These are phyloP conservation scores for Slavum lentiscoides DNA, from an alignment of 2,888 invertebrate genomes.

Conservation along the genomic window DNA sequence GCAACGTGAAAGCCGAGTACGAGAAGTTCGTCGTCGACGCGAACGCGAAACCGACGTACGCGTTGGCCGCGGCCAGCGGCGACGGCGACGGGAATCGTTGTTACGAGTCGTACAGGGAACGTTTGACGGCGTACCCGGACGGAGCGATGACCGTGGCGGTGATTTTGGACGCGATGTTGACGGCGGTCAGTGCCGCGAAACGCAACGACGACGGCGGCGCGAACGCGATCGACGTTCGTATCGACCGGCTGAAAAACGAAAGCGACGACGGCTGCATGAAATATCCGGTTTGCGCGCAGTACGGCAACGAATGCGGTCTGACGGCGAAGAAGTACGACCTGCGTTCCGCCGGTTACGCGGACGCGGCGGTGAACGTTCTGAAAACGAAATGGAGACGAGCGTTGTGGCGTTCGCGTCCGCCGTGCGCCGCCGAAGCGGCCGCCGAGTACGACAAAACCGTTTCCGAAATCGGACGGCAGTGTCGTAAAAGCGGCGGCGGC, in stretches of 20 bases:
- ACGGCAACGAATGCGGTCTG: constrained; percentile 17
- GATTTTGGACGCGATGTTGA: constrained; percentile 14
- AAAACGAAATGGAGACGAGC: not conserved
- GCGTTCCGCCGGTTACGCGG: not conserved
- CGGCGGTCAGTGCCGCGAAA: not conserved
- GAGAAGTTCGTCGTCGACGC: not conserved
- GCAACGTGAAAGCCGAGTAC: not conserved
- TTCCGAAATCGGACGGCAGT: not conserved
- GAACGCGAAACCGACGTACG: not conserved
- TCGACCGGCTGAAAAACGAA: not conserved
- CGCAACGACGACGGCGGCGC: not conserved
- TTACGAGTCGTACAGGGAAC: not conserved
- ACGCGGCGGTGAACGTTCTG: not conserved
- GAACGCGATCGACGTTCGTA: not conserved
- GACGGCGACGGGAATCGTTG: not conserved
- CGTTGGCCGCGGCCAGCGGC: not conserved
- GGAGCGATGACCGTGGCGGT: not conserved
- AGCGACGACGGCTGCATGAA: not conserved
- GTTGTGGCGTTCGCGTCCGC: constrained; percentile 11
- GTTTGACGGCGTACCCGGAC: not conserved
- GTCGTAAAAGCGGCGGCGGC: not conserved
- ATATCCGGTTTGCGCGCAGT: constrained; percentile 12
- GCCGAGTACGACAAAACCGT: not conserved
- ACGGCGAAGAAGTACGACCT: not conserved
- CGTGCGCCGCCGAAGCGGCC: not conserved